Evolutionary conservation across 2,797 vertebrate species (phyloP).

Genomic region (Onychomys arenicola): DNA sequence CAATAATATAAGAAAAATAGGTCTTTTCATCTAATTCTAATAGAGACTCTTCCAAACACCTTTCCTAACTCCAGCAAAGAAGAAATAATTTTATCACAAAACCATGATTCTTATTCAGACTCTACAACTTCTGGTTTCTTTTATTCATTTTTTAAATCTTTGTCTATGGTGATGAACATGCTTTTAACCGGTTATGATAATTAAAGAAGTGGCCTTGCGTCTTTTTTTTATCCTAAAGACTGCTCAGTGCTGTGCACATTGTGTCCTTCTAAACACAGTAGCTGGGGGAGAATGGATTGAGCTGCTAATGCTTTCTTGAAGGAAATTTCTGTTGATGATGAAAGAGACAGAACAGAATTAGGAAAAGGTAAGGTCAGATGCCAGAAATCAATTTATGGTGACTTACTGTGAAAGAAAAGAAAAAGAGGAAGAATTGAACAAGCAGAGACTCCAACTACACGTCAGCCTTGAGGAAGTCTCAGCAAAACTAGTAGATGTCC

Average conservation of each 20-base stretch:
- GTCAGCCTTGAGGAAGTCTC: neutral
- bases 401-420: neutral
- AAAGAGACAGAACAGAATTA: neutral
- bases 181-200: neutral
- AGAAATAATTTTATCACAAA: neutral
- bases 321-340: neutral
- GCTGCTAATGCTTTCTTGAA: neutral
- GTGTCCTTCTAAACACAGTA: neutral
- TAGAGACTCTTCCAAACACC: neutral
- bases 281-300: neutral
- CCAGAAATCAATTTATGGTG: neutral
- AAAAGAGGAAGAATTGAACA: neutral
- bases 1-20: neutral
- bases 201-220: neutral
- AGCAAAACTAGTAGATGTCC: neutral
- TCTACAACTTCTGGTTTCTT: neutral
- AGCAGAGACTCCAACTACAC: neutral
- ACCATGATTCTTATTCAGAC: neutral
- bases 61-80: neutral
- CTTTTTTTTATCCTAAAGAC: neutral
- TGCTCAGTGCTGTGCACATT: neutral
- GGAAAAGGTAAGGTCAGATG: neutral
- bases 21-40: neutral
- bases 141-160: neutral
- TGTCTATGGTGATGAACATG: neutral